phyloP scores from a whole-genome alignment of 2,113 vertebrate species.

The Chiloscyllium plagiosum region DNA sequence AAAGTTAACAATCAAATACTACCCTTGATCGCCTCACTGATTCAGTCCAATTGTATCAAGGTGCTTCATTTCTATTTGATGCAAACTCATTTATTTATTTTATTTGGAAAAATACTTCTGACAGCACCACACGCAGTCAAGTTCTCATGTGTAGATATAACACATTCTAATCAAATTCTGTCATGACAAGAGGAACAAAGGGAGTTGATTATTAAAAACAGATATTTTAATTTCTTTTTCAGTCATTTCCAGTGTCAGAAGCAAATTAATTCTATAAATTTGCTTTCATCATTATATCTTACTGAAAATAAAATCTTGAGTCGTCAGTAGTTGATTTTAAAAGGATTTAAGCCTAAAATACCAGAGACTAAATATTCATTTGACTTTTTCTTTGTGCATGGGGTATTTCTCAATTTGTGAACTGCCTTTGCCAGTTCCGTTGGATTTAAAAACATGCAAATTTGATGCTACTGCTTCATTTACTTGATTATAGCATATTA shows the following conservation, averaged over 20 bases:
- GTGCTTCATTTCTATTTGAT: not conserved
- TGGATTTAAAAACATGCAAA: too few species aligned
- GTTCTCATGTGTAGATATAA: not conserved
- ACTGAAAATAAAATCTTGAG: not conserved
- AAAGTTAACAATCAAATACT: not conserved
- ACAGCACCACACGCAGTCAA: not conserved
- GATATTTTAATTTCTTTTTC: not conserved
- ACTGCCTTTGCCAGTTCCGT: too few species aligned
- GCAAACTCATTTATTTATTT: not conserved
- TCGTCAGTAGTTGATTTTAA: not conserved
- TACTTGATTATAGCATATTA: too few species aligned
- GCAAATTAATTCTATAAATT: not conserved
- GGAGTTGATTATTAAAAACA: not conserved
- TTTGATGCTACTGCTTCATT: too few species aligned
- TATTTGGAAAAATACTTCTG: not conserved
- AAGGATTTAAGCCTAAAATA: not conserved
- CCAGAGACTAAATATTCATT: too few species aligned
- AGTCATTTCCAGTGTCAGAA: not conserved
- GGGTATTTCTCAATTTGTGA: too few species aligned
- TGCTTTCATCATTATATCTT: not conserved
- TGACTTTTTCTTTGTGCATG: too few species aligned
- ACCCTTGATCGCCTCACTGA: not conserved
- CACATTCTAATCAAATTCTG: not conserved
- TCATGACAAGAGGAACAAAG: not conserved
- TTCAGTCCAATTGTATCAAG: not conserved